phyloP scores from a whole-genome alignment of 2,113 vertebrate species.

The Corvus moneduloides region DNA sequence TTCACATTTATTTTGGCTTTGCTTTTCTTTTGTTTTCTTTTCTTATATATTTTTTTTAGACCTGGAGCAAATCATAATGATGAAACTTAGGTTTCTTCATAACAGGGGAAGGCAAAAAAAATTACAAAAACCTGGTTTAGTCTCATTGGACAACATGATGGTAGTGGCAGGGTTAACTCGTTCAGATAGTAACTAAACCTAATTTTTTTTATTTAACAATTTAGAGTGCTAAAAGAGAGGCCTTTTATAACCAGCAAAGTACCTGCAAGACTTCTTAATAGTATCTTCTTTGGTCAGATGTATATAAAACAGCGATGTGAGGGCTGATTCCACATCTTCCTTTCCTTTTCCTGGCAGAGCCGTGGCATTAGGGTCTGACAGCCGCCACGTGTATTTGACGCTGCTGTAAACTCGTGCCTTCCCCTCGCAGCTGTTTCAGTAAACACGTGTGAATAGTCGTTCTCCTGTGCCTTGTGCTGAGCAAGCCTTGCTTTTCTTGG shows the following conservation, averaged over 20 bases:
- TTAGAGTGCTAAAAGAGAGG: neutral
- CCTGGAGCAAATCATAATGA: neutral
- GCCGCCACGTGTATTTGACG: neutral
- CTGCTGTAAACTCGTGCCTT: neutral
- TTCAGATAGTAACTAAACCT: neutral
- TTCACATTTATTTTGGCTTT: neutral
- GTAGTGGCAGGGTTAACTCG: neutral
- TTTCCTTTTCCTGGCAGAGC: neutral
- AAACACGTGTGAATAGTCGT: neutral
- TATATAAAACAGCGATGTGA: neutral
- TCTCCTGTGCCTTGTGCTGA: slow-evolving; percentile 23
- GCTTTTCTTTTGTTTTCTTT: neutral
- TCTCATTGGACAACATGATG: neutral
- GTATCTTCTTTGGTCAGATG: neutral
- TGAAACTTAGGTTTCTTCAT: neutral
- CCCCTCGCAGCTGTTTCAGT: neutral
- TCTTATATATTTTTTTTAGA: neutral
- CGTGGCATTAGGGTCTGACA: neutral
- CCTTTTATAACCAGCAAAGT: neutral
- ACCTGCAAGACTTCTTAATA: neutral
- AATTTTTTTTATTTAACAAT: neutral
- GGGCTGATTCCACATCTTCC: neutral
- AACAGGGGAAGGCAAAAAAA: neutral
- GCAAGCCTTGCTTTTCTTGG: slow-evolving; percentile 29
- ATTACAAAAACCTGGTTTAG: neutral